Percentiles rank a stretch among this genome's conserved stretches.
These are phyloP conservation scores for Lasioglossum figueresi DNA, from an alignment of 2,888 invertebrate genomes.

Conservation along the genomic window DNA sequence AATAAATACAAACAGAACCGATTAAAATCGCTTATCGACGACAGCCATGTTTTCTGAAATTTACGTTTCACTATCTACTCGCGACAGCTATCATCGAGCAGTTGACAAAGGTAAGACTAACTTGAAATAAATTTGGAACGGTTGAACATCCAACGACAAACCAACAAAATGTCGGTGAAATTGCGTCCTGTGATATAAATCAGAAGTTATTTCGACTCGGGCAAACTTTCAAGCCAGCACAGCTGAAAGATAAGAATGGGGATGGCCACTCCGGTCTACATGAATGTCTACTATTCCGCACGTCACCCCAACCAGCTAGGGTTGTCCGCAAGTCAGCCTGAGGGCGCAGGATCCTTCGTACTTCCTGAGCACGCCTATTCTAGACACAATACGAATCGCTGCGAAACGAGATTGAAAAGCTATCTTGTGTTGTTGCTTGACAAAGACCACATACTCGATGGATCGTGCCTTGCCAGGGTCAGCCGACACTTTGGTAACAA, in stretches of 20 bases:
- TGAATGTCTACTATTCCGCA: not conserved
- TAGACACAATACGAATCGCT: conserved; percentile 2
- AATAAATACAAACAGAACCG: too few species aligned
- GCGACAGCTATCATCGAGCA: too few species aligned
- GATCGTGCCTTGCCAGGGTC: not conserved
- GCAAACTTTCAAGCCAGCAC: not conserved
- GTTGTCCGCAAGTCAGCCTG: not conserved
- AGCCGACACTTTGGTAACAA: not conserved
- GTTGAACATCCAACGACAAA: not conserved
- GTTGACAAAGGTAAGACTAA: too few species aligned
- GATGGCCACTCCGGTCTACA: not conserved
- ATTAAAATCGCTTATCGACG: too few species aligned
- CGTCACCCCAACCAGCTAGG: not conserved
- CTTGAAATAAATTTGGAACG: too few species aligned
- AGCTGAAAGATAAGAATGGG: conserved; percentile 5
- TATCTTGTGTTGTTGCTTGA: not conserved
- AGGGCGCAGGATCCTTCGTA: not conserved
- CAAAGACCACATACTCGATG: not conserved
- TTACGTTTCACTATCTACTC: too few species aligned
- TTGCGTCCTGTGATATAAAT: not conserved
- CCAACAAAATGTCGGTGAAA: not conserved
- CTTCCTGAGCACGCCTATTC: not conserved
- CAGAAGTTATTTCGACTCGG: not conserved
- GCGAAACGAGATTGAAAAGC: not conserved
- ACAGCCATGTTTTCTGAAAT: too few species aligned